Evolutionary conservation across 92 coral and sea anemone species (phyloP), one percentile per base, ranked within the genome.

Genomic region (Epizoanthus scotinus): DNA sequence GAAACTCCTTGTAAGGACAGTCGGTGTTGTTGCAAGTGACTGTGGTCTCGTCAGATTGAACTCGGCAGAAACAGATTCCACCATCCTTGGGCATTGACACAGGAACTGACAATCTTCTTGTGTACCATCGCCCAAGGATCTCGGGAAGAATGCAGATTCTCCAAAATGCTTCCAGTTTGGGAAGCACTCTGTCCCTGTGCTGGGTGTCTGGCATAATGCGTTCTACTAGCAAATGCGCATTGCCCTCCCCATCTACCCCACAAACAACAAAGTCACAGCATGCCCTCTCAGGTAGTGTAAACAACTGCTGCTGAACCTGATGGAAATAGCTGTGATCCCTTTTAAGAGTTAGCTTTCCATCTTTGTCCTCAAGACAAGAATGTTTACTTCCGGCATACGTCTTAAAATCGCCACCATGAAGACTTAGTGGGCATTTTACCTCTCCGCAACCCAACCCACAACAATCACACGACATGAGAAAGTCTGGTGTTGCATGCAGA

Each of bases 401-500:
- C 74, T 77, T 90, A 89, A 85, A 89, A 72, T 89, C 92, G 75
- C 73, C 15, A 34, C 83, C 69, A 56, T 52, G 72, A 22, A 85
- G 42, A 38, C 59, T 56, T 29, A 60, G 27, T 38, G 91, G 94
- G 61, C 86, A 77, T 79, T 88, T 87, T 4, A 88, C 94, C 50
- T 91, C 94, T 1, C 90, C 90, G 57, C 94, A 91, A 1, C 96
- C 92, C 36, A 67, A 42, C 0, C 92, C 92, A 83, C 96, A 89
- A 52, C 91, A 91, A 75, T 80, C 78, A 81, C 96, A 88, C 0
- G 62, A 65, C 34, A 68, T 25, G 31, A 91, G 20, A 80, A 88
- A 91, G 83, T 89, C 91, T 55, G 93, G 91, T 5, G 93, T 89
- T 12, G 93, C 91, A 91, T 89, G 96, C 29, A 91, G 59, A 85